Evolutionary conservation across 1,140 invertebrate genomes (phyloP).

Genomic region (Semibalanus balanoides): DNA sequence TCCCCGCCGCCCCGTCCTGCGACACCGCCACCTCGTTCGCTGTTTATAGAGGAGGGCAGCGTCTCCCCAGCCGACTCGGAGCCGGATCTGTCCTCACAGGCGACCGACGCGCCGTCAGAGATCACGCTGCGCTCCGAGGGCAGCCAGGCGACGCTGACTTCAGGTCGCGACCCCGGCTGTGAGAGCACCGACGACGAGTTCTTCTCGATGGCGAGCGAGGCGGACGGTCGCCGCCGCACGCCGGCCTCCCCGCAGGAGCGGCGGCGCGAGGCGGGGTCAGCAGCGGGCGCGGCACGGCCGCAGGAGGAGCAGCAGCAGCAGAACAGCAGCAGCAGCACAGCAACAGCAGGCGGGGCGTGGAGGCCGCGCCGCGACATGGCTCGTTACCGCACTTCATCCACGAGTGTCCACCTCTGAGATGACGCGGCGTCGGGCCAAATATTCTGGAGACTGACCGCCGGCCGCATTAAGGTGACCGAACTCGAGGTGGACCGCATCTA

Average conservation of each 20-base stretch:
- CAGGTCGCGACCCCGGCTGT: not conserved
- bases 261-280: too few species aligned
- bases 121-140: not conserved
- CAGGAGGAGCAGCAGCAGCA: not conserved
- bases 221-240: not conserved
- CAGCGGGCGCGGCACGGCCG: not conserved
- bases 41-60: not conserved
- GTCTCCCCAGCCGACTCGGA: not conserved
- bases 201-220: slow-evolving; percentile 1
- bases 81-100: not conserved
- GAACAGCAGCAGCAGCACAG: slow-evolving; percentile 1
- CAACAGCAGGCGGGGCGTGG: not conserved
- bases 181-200: slow-evolving; percentile 3
- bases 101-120: not conserved
- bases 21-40: too few species aligned
- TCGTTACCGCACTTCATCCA: not conserved
- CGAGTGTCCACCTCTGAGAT: not conserved
- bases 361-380: not conserved
- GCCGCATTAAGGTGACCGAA: slow-evolving; percentile 2
- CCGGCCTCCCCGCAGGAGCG: too few species aligned
- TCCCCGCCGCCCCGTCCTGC: too few species aligned
- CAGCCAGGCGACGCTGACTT: not conserved
- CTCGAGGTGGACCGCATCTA: not conserved
- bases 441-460: not conserved
- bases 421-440: not conserved